Base-by-base conservation (phyloP, 1,140 invertebrate genomes). In the Drosophila busckii region DNA sequence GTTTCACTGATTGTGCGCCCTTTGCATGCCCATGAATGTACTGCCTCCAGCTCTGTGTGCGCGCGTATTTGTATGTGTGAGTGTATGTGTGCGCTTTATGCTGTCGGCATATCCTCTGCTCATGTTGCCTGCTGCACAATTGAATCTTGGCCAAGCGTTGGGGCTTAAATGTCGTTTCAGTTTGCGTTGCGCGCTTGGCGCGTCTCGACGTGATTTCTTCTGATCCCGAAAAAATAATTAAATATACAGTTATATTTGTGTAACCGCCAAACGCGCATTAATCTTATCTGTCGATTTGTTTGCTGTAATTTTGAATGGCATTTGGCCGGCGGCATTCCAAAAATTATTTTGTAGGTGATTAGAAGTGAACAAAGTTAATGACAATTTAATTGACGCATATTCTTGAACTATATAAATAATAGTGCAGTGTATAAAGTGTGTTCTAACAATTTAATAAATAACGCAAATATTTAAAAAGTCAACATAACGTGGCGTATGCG, bases 121-220 rank as follows among this genome's bases (percentile, higher is more conserved):
- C 40, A 48, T 46, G 56, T 40, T 38, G 34, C 52, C 35, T 41
- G 45, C 40, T 52, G 63, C 67, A 55, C 69, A 66, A 62, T 82
- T 82, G 65, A 82, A 82, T 82, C 75, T 67, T 82, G 49, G 49
- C 49, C 65, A 65, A 45, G 41, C 49, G 42, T 26, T 54, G 49
- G 61, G 32, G n/a, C 59, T 68, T 70, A 64, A 82, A 75, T 71
- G 70, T 58, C 73, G 55, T 61, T 82, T 76, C 75, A 84, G 82
- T 84, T 73, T 80, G 82, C 75, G 75, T 82, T 84, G 82, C 82
- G 82, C 82, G 82, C 83, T 85, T 82, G 82, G 75, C 82, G 82
- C 73, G 82, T 71, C 76, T 82, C 68, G 80, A 84, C 65, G 73
- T 84, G 50, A n/a, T n/a, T 66, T 56, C 32, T 52, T 54, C 34